phyloP scores from a whole-genome alignment of 2,113 vertebrate genomes.

The Varanus salvator region DNA sequence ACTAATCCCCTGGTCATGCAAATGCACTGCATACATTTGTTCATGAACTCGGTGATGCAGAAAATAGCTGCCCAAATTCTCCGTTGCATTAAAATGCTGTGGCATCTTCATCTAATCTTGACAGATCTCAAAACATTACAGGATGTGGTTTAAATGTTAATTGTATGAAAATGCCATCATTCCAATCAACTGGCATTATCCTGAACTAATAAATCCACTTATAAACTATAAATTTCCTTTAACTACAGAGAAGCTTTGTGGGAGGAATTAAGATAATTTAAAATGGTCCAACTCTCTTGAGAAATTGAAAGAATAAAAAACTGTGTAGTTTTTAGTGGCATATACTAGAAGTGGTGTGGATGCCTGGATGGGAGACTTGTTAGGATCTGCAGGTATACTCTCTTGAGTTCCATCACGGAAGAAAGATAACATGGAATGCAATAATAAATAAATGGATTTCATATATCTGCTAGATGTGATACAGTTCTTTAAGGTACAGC shows the following conservation, averaged over 20 bases:
- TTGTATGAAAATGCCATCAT: constrained; percentile 23
- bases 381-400: background rate
- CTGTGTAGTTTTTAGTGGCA: background rate
- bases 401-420: background rate
- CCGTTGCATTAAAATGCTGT: constrained; percentile 43
- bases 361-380: too few species aligned
- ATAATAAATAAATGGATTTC: background rate
- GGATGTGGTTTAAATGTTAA: constrained; percentile 30
- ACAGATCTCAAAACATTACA: constrained; percentile 38
- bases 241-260: background rate
- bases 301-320: background rate
- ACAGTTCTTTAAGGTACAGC: background rate
- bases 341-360: background rate
- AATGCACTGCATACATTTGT: constrained; percentile 28
- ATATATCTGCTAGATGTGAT: background rate
- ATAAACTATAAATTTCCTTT: constrained; percentile 27
- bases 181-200: constrained; percentile 23
- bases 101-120: constrained; percentile 44
- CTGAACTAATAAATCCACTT: constrained; percentile 18
- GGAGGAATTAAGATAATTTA: constrained; percentile 19
- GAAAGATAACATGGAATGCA: background rate
- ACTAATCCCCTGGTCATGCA: constrained; percentile 33
- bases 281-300: background rate
- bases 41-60: constrained; percentile 25
- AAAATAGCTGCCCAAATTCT: constrained; percentile 46